These are phyloP conservation scores for Apolygus lucorum DNA, from an alignment of 1,140 invertebrate species.

Conservation along the genomic window DNA sequence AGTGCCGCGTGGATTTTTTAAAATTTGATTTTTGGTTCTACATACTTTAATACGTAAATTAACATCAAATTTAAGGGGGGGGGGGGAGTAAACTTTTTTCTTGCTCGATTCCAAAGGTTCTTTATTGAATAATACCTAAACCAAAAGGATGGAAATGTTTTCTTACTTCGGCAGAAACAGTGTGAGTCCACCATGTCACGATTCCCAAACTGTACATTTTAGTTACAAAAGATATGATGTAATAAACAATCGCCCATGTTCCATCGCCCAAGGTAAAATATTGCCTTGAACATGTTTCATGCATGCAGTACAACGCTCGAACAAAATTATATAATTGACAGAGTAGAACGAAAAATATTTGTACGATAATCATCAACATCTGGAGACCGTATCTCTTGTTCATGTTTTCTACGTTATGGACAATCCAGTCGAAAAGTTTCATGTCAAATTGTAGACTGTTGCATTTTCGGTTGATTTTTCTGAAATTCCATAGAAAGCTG, in stretches of 20 bases:
- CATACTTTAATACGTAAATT: too few relatives aligned
- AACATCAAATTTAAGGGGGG: too few relatives aligned
- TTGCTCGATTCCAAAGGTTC: too few relatives aligned
- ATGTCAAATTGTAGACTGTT: background rate
- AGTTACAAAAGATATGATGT: background rate
- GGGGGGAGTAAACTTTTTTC: too few relatives aligned
- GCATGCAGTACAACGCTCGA: background rate
- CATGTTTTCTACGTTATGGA: background rate
- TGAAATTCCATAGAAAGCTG: background rate
- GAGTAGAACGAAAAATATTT: background rate
- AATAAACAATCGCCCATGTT: too few relatives aligned
- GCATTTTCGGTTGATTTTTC: background rate
- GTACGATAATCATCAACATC: background rate
- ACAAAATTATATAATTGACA: background rate
- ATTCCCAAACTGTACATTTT: background rate
- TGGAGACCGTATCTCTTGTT: background rate
- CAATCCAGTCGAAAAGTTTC: background rate
- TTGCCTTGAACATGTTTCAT: too few relatives aligned
- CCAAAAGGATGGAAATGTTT: too few relatives aligned
- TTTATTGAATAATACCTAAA: too few relatives aligned
- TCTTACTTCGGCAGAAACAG: background rate
- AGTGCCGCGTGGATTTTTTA: too few relatives aligned
- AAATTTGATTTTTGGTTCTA: too few relatives aligned
- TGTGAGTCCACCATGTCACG: background rate
- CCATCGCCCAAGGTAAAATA: too few relatives aligned